phyloP scores from a whole-genome alignment of 2,797 vertebrate species.

The Eospalax fontanierii region DNA sequence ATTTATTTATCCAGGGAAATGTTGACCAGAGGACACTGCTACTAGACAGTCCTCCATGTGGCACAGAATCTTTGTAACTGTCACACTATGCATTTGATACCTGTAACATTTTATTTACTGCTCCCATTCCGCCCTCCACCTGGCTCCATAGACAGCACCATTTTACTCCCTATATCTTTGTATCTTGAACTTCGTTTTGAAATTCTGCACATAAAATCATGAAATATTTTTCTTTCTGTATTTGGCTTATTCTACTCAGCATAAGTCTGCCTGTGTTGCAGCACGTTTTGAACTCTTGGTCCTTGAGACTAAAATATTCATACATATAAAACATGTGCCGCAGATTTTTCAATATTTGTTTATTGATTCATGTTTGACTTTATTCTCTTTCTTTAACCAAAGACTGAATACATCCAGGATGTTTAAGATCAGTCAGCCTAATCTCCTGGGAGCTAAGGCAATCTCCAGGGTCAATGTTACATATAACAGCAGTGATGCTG shows the following conservation, averaged over 20 bases:
- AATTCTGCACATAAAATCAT: background rate
- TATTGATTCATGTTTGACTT: constrained; percentile 14
- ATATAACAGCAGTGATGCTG: background rate
- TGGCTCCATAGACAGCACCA: background rate
- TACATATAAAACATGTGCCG: background rate
- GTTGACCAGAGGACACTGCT: background rate
- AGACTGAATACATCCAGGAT: background rate
- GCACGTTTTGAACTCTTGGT: background rate
- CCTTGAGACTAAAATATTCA: background rate
- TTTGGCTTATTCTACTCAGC: background rate
- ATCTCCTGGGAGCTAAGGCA: constrained; percentile 21
- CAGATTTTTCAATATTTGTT: background rate
- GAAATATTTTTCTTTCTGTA: background rate
- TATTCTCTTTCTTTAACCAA: background rate
- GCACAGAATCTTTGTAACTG: background rate
- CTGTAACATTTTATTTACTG: too few species aligned
- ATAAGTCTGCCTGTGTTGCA: background rate
- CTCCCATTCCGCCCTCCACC: background rate
- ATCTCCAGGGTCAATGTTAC: background rate
- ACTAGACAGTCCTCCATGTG: background rate
- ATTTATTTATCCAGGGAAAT: background rate
- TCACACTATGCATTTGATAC: background rate
- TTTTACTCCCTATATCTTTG: background rate
- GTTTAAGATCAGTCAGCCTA: background rate
- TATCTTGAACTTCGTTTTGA: background rate